Evolutionary conservation across 1,140 invertebrate species (phyloP), one percentile per base, ranked within the genome.

Genomic region (Papilio aristodemus): DNA sequence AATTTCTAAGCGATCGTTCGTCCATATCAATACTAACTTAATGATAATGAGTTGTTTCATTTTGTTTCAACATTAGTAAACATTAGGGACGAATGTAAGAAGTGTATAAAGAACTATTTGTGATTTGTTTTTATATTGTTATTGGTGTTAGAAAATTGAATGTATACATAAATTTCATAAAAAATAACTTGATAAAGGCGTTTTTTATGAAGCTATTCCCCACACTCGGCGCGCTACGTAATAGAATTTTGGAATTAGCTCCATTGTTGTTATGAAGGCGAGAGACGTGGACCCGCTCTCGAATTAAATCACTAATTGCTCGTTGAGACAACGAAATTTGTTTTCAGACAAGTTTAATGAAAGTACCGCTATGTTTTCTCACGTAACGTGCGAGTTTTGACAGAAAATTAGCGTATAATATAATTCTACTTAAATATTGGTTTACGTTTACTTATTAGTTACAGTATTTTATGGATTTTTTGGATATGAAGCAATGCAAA

Each of bases 271-370:
- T 60, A 60, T 60, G 14, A 38, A 38, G 32, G 36, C 58, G 58
- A n/a, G 58, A 36, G 32, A 38, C 27, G 67, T 22, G 69, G 69
- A 70, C 64, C 54, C 69, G 14, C 62, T 70, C 41, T 70, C 69
- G 58, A 70, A 66, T 70, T 70, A 70, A 64, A 66, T 63, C 50
- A 63, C 57, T 70, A 70, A 70, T 70, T 70, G 69, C 58, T 60
- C 58, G 58, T 60, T 60, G 58, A 60, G 58, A 37, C 32, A 59
- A 60, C 58, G 58, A 37, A 60, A 60, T 60, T 60, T 60, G 58
- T 60, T 60, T 60, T 60, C 58, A 60, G 58, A 60, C 58, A 60
- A 60, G 14, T 37, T 60, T 60, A 60, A 60, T 60, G 32, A 60
- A 37, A 60, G 58, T 38, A 27, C 36, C 32, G 2, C 36, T 32